Conservation (phyloP, 1,140 invertebrate genomes). For the Cotesia typhae region DNA sequence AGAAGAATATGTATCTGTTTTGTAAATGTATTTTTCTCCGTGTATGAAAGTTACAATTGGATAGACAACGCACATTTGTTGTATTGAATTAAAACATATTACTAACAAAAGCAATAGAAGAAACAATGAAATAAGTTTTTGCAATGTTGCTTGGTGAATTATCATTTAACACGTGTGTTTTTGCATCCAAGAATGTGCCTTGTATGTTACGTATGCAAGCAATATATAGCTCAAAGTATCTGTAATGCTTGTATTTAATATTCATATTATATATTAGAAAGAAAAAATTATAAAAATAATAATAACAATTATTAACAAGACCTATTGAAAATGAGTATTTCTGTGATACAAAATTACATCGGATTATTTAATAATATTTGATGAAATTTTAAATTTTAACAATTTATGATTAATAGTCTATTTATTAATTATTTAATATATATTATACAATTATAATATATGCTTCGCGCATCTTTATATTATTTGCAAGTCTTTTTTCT, state of each 20-base stretch:
- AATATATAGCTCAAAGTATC: not conserved
- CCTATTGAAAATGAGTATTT: slow-evolving; percentile 5
- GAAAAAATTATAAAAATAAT: not conserved
- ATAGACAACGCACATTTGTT: too few relatives aligned
- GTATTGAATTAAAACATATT: too few relatives aligned
- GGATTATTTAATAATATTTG: not conserved
- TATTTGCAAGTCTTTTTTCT: slow-evolving; percentile 20
- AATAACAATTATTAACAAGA: not conserved
- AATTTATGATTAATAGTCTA: not conserved
- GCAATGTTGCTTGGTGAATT: not conserved
- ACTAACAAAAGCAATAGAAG: too few relatives aligned
- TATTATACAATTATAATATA: not conserved
- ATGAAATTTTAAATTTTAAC: not conserved
- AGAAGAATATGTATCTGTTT: too few relatives aligned
- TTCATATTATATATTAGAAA: not conserved
- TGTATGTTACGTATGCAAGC: slow-evolving; percentile 34
- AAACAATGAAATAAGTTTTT: too few relatives aligned
- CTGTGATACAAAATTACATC: slow-evolving; percentile 24
- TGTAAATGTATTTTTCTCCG: too few relatives aligned
- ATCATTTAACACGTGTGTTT: not conserved
- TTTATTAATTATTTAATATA: not conserved
- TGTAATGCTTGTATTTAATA: not conserved
- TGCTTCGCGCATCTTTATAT: slow-evolving; percentile 24
- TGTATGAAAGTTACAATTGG: too few relatives aligned
- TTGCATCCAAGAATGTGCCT: slow-evolving; percentile 32